Evolutionary conservation across 2,113 vertebrate species (phyloP), one percentile per base, ranked within the genome.

Genomic region (Telmatochromis sp.): DNA sequence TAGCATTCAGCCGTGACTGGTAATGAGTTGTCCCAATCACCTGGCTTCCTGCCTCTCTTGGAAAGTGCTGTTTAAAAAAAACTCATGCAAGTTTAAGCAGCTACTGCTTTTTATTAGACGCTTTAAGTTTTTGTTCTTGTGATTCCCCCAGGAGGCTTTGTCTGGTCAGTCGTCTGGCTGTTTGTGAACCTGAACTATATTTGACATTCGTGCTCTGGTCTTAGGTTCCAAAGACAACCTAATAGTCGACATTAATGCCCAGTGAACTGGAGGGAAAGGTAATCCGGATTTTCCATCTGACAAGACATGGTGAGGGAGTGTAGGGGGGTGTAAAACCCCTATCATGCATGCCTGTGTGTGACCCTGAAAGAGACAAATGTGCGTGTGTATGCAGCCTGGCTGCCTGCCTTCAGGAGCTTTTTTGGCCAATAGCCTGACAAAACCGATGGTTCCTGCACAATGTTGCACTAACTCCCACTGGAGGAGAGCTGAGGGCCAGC

Each of bases 201-300:
- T 80, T 93, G 94, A 94, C 90, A 85, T 93, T 92, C 83, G 75
- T 73, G 88, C 89, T 89, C 88, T 19, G 88, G 81, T 68, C 19
- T 68, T 68, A 68, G 33, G 19, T 83, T 85, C 82, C 89, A 89
- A 86, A 95, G 85, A 90, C 93, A 91, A 87, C 84, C 84, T 93
- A 92, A 93, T 85, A 91, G 93, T 93, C 88, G 89, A 94, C 87
- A 49, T 81, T 92, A 94, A 95, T 93, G 93, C 89, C 78, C 78
- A 75, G 91, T 95, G 91, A 95, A 95, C 89, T 90, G 89, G 28
- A 93, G 89, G 86, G 80, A 90, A 93, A 93, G 90, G 93, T 95
- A 95, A 95, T 94, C 91, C 89, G 78, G 92, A 93, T 95, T 95
- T 96, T 94, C 93, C 94, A 92, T 94, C 89, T 94, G 95, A 94